A percentile compares a stretch with the other conserved stretches of the same genome.
These are phyloP conservation scores for Lepus townsendii DNA, from an alignment of 2,797 vertebrate genomes.

Conservation along the genomic window DNA sequence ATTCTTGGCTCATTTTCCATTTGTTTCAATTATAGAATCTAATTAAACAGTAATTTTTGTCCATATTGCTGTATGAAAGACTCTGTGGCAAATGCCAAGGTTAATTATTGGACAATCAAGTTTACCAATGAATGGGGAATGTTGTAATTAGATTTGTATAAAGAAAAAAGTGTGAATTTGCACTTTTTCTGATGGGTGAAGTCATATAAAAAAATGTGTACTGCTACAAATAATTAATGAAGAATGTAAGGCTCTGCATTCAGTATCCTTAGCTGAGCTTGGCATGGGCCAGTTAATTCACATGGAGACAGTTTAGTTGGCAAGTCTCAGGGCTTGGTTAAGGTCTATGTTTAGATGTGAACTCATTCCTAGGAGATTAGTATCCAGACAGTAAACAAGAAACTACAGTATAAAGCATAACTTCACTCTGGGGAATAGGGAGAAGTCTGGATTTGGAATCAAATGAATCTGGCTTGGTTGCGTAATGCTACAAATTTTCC, in stretches of 20 bases:
- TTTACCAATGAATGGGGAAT: slow-evolving; percentile 43
- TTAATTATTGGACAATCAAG: slow-evolving; percentile 65
- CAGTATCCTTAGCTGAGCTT: background rate
- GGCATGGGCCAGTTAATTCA: background rate
- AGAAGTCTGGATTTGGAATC: slow-evolving; percentile 4
- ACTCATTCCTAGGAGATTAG: background rate
- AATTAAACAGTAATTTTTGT: slow-evolving; percentile 75
- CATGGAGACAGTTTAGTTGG: background rate
- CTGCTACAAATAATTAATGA: background rate
- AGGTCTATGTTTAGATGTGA: background rate
- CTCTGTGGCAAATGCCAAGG: slow-evolving; percentile 51
- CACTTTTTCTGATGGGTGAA: slow-evolving; percentile 52
- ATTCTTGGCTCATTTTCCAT: slow-evolving; percentile 73
- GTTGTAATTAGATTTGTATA: slow-evolving; percentile 62
- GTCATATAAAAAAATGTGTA: background rate
- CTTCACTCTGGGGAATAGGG: background rate
- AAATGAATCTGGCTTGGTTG: background rate
- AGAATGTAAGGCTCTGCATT: background rate
- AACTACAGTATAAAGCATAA: background rate
- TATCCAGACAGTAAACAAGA: background rate
- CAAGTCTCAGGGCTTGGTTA: background rate
- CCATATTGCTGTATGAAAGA: slow-evolving; percentile 66
- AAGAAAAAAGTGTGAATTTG: slow-evolving; percentile 61
- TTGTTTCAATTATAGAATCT: slow-evolving; percentile 71
- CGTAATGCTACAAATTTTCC: background rate